phyloP scores from a whole-genome alignment of 35 echinoderm and acorn worm species.

The Hemicentrotus pulcherrimus region DNA sequence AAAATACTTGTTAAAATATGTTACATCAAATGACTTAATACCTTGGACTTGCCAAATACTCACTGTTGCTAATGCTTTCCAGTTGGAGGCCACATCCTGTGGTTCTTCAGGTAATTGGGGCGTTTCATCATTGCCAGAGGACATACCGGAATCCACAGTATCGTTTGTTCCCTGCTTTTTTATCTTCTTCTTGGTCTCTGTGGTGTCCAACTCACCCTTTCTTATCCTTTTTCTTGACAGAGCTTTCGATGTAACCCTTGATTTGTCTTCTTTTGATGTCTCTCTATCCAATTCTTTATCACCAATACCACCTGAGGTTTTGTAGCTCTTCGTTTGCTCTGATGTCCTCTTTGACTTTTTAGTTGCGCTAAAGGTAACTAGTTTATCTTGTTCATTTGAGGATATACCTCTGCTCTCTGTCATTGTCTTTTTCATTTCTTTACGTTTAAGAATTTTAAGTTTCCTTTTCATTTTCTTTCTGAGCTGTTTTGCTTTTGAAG shows the following conservation, averaged over 20 bases:
- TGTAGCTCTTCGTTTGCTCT: not conserved
- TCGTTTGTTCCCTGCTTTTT: not conserved
- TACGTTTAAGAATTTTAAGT: conserved; percentile 24
- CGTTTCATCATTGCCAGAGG: not conserved
- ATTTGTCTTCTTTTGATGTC: not conserved
- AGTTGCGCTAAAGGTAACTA: not conserved
- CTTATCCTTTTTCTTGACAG: conserved; percentile 36
- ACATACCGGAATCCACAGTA: conserved; percentile 33
- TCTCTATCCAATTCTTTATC: not conserved
- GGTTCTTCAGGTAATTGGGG: not conserved
- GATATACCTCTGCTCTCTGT: not conserved
- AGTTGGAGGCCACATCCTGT: conserved; percentile 57
- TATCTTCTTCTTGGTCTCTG: conserved; percentile 27
- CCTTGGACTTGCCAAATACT: not conserved
- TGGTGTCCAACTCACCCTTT: conserved; percentile 16
- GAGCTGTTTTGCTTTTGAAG: conserved; percentile 9
- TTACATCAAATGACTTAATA: too few relatives aligned
- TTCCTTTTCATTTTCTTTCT: conserved; percentile 33
- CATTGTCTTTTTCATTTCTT: not conserved
- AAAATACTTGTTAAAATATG: too few relatives aligned
- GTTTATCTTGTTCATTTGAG: not conserved
- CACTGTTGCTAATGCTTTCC: conserved; percentile 55
- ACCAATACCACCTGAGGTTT: not conserved
- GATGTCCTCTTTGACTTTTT: conserved; percentile 17
- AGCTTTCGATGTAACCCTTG: not conserved